Conservation (phyloP, 1,140 invertebrate species). For the Cotesia vestalis region DNA sequence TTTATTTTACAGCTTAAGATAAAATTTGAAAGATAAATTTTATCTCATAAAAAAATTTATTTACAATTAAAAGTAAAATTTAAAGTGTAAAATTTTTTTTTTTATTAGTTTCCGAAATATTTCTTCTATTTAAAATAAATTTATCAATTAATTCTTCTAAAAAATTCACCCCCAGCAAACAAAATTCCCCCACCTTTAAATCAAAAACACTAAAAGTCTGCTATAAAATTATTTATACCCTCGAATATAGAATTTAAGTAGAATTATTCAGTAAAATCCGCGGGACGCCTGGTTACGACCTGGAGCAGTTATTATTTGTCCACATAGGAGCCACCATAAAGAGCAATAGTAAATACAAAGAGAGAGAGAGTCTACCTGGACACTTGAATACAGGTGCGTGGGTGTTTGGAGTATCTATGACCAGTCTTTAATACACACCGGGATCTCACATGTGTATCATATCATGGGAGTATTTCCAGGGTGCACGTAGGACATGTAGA, state of each 20-base stretch:
- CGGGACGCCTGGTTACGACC: no score
- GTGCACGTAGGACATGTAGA: conserved; percentile 28
- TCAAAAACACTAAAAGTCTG: no score
- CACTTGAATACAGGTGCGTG: conserved; percentile 44
- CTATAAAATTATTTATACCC: no score
- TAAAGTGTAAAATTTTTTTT: not conserved
- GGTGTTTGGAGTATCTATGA: conserved; percentile 44
- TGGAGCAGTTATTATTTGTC: no score
- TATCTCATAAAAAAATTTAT: not conserved
- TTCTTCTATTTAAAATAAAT: not conserved
- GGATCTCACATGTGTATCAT: no score
- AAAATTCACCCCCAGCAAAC: not conserved
- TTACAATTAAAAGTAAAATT: not conserved
- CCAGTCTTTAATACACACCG: conserved; percentile 1
- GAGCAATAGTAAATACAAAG: no score
- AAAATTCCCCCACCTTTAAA: no score
- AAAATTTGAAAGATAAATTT: not conserved
- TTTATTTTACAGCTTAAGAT: no score
- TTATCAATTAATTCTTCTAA: not conserved
- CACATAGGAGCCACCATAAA: no score
- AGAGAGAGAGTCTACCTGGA: no score
- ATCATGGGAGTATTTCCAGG: conserved; percentile 6
- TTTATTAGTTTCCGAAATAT: not conserved
- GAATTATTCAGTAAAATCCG: no score
- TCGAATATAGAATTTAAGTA: no score